Evolutionary conservation across 2,888 invertebrate genomes (phyloP).

Genomic region (Leucophora obtusa): DNA sequence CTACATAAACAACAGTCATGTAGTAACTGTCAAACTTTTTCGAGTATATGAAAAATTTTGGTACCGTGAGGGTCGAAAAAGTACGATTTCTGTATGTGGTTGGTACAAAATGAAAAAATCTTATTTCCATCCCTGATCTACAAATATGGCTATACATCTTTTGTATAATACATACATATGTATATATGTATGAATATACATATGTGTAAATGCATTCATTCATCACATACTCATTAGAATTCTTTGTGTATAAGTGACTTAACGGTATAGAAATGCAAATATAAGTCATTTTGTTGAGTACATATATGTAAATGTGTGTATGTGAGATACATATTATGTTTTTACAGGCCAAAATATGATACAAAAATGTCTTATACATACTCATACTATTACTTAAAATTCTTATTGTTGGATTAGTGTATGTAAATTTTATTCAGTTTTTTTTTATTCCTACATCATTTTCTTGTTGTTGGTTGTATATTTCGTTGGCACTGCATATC

Average conservation of each 20-base stretch:
- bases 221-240: constrained; percentile 44
- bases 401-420: not conserved
- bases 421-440: constrained; percentile 44
- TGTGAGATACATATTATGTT: constrained; percentile 8
- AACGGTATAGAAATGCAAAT: constrained; percentile 46
- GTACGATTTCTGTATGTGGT: too few species aligned
- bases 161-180: too few species aligned
- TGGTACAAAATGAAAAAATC: too few species aligned
- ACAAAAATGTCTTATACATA: constrained; percentile 4
- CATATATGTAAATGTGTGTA: not conserved
- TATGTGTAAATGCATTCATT: not conserved
- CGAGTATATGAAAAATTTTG: too few species aligned
- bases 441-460: constrained; percentile 7
- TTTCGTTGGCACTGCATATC: constrained; percentile 18
- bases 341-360: not conserved
- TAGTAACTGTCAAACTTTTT: too few species aligned
- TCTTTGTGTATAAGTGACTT: constrained; percentile 43
- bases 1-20: too few species aligned
- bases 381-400: constrained; percentile 16
- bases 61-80: too few species aligned
- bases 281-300: constrained; percentile 1
- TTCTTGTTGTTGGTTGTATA: not conserved
- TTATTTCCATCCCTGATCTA: too few species aligned
- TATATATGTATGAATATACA: too few species aligned
- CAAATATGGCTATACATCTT: too few species aligned